Base-by-base conservation (phyloP, 1,140 invertebrate species). In the Charaxes varanes region DNA sequence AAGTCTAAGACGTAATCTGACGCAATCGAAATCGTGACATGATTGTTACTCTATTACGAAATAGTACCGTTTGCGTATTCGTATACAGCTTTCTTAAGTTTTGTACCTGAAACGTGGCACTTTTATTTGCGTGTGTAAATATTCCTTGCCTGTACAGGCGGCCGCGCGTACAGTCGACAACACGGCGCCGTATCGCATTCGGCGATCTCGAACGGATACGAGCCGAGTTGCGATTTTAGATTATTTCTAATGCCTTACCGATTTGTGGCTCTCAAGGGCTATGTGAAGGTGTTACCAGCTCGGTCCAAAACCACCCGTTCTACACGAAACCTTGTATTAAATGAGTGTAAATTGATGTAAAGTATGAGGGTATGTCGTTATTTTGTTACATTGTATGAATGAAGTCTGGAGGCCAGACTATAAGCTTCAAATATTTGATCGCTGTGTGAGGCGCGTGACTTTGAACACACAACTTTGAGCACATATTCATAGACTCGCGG, bases 31-130 rank as follows among this genome's bases (percentile, higher is more conserved):
- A 12, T 12, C 12, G 11, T 8, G 10, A 28, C 12, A 12, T 38
- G 19, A 23, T 15, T 35, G 6, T 10, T 22, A 41, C 31, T 14
- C 23, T 7, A 11, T 12, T 21, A 24, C 10, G 10, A 13, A n/a
- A 26, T 33, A 27, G 13, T 31, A 31, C 22, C 13, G n/a, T 27
- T 31, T 38, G 35, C 35, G 11, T 24, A 30, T 15, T 28, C 10
- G 13, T 27, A 18, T 33, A 50, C 34, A 38, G 41, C 41, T 50
- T 50, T 24, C 30, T 43, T 50, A 28, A 41, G 32, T 50, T 59
- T 54, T 55, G 48, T 61, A 61, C 53, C 56, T 59, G 48, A 55
- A 54, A 65, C 34, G 53, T 53, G 63, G 55, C 66, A 67, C 55
- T 64, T 53, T 42, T 41, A 53, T 48, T 52, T 50, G 53, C 36